Evolutionary conservation across 2,113 vertebrate species (phyloP), one percentile per base, ranked within the genome.

Genomic region (Sprattus sprattus): DNA sequence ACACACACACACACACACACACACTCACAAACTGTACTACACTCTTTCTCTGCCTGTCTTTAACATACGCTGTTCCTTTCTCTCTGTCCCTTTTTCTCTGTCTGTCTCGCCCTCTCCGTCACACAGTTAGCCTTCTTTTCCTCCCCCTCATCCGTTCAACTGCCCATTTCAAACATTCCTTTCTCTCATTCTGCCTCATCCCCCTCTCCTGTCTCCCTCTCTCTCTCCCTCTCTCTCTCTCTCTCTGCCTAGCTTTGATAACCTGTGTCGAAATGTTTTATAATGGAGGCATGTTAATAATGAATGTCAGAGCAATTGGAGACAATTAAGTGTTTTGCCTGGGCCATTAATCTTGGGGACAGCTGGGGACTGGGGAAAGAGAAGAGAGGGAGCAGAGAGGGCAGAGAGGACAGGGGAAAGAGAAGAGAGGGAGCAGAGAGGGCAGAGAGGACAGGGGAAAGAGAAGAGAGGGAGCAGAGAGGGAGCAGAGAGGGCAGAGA

Each of bases 231-330:
- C 81, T 15, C 71, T 3, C 85, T 18, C 45, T 86, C 89, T 90
- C 87, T 85, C 85, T 89, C 90, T 89, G 60, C 45, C 88, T 88
- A 91, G 86, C 88, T 91, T 89, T 85, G 84, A 92, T 91, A 94
- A 93, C 93, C 88, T 0, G 4, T 88, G 89, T 11, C 45, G 92
- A 89, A 6, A 84, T 83, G 81, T 80, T 60, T 89, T 87, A 87
- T 82, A 49, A 89, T 60, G 18, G 92, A 91, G 90, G 93, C 92
- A 91, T 93, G 89, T 95, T 94, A 96, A 95, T 95, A 95, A 96
- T 95, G 95, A 94, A 96, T 95, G 92, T 91, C 91, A 90, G 89
- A 93, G 93, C 91, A 95, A 95, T 95, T 93, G 94, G 92, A 95
- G 91, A 93, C 94, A 95, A 96, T 96, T 96, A 96, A 92, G 92